Base-by-base conservation (phyloP, 2,113 vertebrate species). In the Saccopteryx leptura region DNA sequence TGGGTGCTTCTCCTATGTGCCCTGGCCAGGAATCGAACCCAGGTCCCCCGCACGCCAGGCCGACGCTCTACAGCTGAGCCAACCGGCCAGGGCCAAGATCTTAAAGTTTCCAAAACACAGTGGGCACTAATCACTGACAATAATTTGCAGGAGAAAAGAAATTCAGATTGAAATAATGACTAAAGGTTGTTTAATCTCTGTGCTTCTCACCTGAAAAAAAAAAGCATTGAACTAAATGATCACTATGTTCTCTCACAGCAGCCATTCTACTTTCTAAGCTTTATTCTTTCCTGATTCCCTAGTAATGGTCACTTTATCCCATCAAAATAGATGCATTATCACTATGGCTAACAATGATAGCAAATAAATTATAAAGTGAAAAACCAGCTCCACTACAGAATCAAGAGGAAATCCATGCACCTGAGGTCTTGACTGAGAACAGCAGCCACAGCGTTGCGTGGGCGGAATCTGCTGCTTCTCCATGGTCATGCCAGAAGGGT, bases 201-300 rank as follows among this genome's bases (percentile, higher is more conserved):
- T 79, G 61, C 54, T 54, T 89, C 26, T 78, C 23, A n/a, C 33
- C 50, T 63, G 17, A 54, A 91, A 84, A 69, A 84, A 69, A 76
- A 58, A 39, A 24, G 18, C 24, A 2, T 2, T 15, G 14, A 75
- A 48, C 1, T 21, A 54, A 4, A 86, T 9, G 1, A 46, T 46
- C 9, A 66, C 18, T 33, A 60, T 1, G 1, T 61, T 46, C 60
- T 92, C 50, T 56, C 79, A 52, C 19, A 66, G 72, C 7, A 13
- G 23, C 18, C 19, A 28, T 33, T 52, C 28, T 46, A 21, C n/a
- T 48, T 54, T 69, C 56, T 68, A 89, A 69, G 33, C 50, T 23
- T 54, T n/a, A 17, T 19, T 54, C 56, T 56, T 69, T 21, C 39
- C 58, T 68, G 39, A 13, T 75, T 71, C 39, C 24, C 33, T 48